Evolutionary conservation across 2,888 invertebrate genomes (phyloP).

Genomic region (Acleris holmiana): DNA sequence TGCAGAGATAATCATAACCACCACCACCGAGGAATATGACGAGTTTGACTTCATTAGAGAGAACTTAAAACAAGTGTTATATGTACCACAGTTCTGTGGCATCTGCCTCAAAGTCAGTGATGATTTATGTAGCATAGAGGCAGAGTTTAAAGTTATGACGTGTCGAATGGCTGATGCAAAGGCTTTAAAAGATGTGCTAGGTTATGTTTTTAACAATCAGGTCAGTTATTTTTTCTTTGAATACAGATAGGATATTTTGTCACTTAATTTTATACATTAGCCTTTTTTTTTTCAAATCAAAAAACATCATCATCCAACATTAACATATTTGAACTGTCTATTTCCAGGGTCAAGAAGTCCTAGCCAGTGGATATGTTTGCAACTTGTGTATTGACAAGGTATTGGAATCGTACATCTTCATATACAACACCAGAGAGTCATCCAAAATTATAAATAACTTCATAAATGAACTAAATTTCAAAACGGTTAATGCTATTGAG

Average conservation of each 20-base stretch:
- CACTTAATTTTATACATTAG: no score
- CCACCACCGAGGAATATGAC: conserved; percentile 19
- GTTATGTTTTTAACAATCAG: conserved; percentile 55
- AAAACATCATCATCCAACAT: not conserved
- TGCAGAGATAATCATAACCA: conserved; percentile 11
- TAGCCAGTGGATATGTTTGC: conserved; percentile 52
- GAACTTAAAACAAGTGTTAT: conserved; percentile 50
- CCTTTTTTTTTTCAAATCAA: no score
- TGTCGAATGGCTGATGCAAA: conserved; percentile 47
- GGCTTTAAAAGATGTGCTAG: conserved; percentile 52
- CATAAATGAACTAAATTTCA: conserved; percentile 55
- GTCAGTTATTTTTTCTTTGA: conserved; percentile 48
- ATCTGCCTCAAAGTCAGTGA: conserved; percentile 50
- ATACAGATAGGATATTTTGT: not conserved
- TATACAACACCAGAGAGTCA: conserved; percentile 55
- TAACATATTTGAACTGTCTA: not conserved
- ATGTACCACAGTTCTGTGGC: conserved; percentile 50
- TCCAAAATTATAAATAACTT: conserved; percentile 53
- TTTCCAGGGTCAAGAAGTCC: conserved; percentile 51
- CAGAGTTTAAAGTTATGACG: conserved; percentile 49
- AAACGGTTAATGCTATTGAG: conserved; percentile 51
- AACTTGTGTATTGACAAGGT: conserved; percentile 55
- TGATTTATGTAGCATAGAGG: conserved; percentile 47
- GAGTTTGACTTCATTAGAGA: conserved; percentile 43
- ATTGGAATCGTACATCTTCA: conserved; percentile 58